Evolutionary conservation across 2,797 vertebrate genomes (phyloP), one percentile per base, ranked within the genome.

Genomic region (Syngnathus acus): DNA sequence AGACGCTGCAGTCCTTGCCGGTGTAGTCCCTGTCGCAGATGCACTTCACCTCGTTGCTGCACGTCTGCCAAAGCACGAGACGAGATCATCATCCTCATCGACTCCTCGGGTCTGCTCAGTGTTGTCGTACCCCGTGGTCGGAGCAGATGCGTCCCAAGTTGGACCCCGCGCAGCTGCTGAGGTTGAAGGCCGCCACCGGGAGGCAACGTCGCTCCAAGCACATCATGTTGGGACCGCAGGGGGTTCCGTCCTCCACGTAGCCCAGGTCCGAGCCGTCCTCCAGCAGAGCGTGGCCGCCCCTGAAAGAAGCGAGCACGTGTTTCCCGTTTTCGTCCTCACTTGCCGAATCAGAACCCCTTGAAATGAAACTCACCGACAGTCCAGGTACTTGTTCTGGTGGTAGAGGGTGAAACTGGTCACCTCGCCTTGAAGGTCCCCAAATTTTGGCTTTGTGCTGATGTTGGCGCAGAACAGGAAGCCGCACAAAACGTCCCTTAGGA

Each of bases 171-270:
- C 95, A 97, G 77, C 82, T 88, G 89, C 95, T 98, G 88, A 96
- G 94, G 88, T 96, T 96, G 89, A 98, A 98, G 61, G 93, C 88
- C 0, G 90, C 86, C 73, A 93, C 89, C 4, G 95, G 93, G 81
- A 96, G 93, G 92, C 95, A 98, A 88, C 90, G 94, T 72, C 90
- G 93, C 70, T 93, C 94, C 84, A 95, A 80, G 83, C 95, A 97
- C 91, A 97, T 91, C 95, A 98, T 98, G 79, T 94, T 94, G 71
- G 95, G 95, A 3, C 95, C 95, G 0, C 95, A 98, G 47, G 95
- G 94, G 0, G 95, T 94, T 77, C 95, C 95, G 0, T 95, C 93
- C 83, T 95, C 95, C 82, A 98, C 94, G 0, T 96, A 98, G 81
- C 95, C 96, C 85, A 98, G 84, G 80, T 94, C 93, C 0, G 95